Percentiles rank a stretch among this genome's conserved stretches.
Conservation (phyloP, 2,113 vertebrate species). For the Chionis minor region DNA sequence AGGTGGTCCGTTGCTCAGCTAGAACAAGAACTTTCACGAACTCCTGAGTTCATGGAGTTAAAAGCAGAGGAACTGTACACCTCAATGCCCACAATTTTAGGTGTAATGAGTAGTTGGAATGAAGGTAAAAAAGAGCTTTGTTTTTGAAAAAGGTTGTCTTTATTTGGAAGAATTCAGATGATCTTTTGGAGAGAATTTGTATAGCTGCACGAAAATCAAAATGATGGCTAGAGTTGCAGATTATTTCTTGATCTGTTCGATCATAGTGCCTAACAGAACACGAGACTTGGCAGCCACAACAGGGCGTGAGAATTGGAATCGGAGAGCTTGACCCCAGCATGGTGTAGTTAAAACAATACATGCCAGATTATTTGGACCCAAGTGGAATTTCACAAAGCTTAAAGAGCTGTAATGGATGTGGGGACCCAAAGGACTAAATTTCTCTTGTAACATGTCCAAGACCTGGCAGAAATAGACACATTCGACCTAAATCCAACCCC, state of each 20-base stretch:
- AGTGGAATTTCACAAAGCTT: not conserved
- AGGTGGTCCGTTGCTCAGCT: conserved; percentile 61
- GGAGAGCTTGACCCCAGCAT: not conserved
- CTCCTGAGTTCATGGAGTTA: conserved; percentile 62
- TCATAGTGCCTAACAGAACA: not conserved
- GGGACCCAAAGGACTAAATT: not conserved
- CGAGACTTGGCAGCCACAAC: not conserved
- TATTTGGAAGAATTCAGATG: not conserved
- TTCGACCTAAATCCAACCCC: not conserved
- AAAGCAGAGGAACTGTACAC: conserved; percentile 83
- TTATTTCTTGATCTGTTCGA: not conserved
- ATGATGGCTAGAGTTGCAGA: not conserved
- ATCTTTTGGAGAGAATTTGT: not conserved
- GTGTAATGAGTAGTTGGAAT: conserved; percentile 80
- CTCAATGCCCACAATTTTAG: conserved; percentile 78
- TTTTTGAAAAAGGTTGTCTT: not conserved
- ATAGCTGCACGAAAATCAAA: not conserved
- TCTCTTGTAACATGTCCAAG: not conserved
- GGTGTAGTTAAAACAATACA: not conserved
- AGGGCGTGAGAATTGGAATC: not conserved
- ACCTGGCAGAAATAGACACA: not conserved
- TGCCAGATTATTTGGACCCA: not conserved
- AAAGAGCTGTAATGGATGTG: not conserved
- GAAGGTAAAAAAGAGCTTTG: conserved; percentile 72
- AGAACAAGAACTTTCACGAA: conserved; percentile 3